Evolutionary conservation across 2,797 vertebrate genomes (phyloP).

Genomic region (Pangasius djambal): DNA sequence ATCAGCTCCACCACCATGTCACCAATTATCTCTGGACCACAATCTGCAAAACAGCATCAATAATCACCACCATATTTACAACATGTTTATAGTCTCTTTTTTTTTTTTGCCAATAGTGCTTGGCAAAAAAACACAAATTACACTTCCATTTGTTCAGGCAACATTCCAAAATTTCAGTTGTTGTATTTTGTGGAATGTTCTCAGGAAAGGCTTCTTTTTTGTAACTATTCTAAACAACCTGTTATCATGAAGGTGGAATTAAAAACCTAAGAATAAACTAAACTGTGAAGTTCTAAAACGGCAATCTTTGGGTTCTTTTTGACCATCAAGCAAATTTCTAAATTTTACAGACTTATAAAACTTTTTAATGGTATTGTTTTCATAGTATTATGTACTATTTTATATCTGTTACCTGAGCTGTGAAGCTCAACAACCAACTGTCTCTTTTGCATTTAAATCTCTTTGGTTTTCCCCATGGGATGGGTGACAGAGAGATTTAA

Average conservation of each 20-base stretch:
- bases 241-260: background rate
- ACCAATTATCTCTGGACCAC: background rate
- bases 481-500: background rate
- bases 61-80: background rate
- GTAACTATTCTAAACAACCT: background rate
- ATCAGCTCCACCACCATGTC: background rate
- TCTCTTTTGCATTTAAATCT: background rate
- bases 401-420: background rate
- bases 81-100: background rate
- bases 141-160: background rate
- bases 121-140: background rate
- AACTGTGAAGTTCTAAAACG: background rate
- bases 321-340: background rate
- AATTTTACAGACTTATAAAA: background rate
- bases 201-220: background rate
- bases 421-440: slow-evolving; percentile 1
- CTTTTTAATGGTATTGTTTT: background rate
- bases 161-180: background rate
- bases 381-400: background rate
- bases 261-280: background rate
- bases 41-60: background rate
- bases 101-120: background rate
- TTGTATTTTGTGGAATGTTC: background rate
- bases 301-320: background rate
- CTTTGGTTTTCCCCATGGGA: slow-evolving; percentile 13